Conservation (phyloP, 2,797 vertebrate species). For the Enteromius afrohamiltoni region DNA sequence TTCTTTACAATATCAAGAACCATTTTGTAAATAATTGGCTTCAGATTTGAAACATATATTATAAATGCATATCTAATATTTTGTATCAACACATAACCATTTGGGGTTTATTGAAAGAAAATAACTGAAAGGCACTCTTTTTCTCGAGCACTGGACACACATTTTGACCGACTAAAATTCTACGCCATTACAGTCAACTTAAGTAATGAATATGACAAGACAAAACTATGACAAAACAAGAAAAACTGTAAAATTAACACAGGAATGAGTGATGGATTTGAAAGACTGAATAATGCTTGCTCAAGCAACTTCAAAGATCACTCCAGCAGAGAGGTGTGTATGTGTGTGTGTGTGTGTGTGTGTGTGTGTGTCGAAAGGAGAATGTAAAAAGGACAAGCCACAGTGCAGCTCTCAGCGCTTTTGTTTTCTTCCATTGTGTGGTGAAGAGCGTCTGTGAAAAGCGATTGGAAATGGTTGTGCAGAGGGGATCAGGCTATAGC, state of each 20-base stretch:
- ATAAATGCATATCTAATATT: background rate
- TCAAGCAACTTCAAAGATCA: conserved; percentile 46
- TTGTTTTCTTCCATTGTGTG: conserved; percentile 40
- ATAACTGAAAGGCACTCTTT: background rate
- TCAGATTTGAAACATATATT: background rate
- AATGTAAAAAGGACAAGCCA: conserved; percentile 15
- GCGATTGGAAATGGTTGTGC: conserved; percentile 39
- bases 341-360: conserved; percentile 8
- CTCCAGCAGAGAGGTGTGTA: conserved; percentile 10
- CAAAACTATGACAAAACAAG: conserved; percentile 18
- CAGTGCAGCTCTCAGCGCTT: conserved; percentile 44
- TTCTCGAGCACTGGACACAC: background rate
- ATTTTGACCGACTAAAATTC: background rate
- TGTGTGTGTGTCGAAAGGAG: conserved; percentile 10
- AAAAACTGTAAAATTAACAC: conserved; percentile 19
- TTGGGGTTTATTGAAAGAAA: background rate
- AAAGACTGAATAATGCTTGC: conserved; percentile 30
- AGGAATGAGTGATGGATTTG: conserved; percentile 9
- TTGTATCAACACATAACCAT: background rate
- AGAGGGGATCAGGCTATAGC: conserved; percentile 25
- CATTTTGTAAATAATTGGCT: background rate
- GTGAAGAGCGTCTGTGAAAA: conserved; percentile 40
- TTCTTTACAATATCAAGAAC: background rate
- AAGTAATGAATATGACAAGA: background rate
- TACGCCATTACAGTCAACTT: background rate